Base-by-base conservation (phyloP, 2,797 vertebrate species). In the Meda fulgida region DNA sequence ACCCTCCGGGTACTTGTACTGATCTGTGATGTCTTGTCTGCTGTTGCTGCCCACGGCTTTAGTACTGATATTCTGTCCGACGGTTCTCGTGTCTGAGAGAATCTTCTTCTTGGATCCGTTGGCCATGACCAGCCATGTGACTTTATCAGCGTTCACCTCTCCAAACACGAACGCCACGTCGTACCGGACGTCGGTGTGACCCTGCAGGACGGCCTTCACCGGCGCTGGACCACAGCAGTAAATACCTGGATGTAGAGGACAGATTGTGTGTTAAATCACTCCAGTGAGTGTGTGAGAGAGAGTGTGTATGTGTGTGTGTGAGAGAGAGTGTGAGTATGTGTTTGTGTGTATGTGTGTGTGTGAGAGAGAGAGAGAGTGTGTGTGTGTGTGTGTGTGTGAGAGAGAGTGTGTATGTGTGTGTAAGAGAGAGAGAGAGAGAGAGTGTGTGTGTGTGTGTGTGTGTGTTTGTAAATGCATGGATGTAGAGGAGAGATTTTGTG, bases 161-260 rank as follows among this genome's bases (percentile, higher is more conserved):
- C 80, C 87, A 9, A 60, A 89, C 67, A 89, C 89, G 31, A 89
- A 89, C 7, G 80, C 80, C 29, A 71, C 34, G 1, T 88, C 89
- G 16, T 88, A 87, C 43, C 76, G 78, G 46, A 73, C 1, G 0
- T 81, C 34, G 1, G 75, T 70, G 66, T 87, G 79, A 36, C 89
- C 89, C 26, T 84, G 72, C 29, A 51, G 51, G 48, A 89, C 16
- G 36, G 87, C 89, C 14, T n/a, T 88, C 29, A 89, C 83, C 2
- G 89, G 48, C 2, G 83, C 77, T 7, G 89, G 89, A 75, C 89
- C 89, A 5, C 87, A 88, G 58, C 90, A 88, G 76, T 80, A 88
- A 34, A 34, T 48, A 4, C 71, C 90, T 90, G 76, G 5, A 46
- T n/a, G 19, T 66, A 4, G 71, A 8, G 2, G 14, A 55, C 5